Conservation (phyloP, 2,888 invertebrate species). For the Melanotus villosus region DNA sequence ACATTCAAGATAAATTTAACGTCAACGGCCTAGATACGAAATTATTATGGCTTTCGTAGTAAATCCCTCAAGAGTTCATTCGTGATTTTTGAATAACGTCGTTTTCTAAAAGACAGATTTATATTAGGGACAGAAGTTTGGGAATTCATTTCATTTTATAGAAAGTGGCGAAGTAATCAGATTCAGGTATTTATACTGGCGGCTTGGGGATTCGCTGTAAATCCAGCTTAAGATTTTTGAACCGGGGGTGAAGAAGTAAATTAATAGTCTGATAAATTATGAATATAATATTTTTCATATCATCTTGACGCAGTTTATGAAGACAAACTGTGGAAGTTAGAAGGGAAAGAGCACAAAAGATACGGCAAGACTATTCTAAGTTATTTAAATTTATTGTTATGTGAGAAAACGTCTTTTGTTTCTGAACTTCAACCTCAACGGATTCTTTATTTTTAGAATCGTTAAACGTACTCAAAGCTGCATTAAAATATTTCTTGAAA, state of each 20-base stretch:
- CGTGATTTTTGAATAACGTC: not conserved
- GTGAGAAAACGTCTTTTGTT: conserved; percentile 46
- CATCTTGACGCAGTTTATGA: conserved; percentile 46
- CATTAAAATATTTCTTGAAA: too few species aligned
- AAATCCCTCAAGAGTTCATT: not conserved
- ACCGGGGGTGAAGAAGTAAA: conserved; percentile 33
- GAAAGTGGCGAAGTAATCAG: conserved; percentile 37
- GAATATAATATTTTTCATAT: conserved; percentile 47
- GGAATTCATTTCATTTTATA: conserved; percentile 27
- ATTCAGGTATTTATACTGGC: conserved; percentile 40
- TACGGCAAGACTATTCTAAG: conserved; percentile 45
- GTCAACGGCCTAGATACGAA: too few species aligned
- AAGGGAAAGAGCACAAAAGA: conserved; percentile 44
- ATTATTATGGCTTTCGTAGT: not conserved
- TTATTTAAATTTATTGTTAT: conserved; percentile 53
- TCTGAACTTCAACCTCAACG: conserved; percentile 32
- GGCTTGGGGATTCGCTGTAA: conserved; percentile 30
- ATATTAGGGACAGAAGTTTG: conserved; percentile 14
- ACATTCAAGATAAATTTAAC: too few species aligned
- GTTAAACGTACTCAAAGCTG: too few species aligned
- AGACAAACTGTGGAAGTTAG: conserved; percentile 50
- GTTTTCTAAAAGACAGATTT: conserved; percentile 4
- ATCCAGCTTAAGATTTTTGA: conserved; percentile 30
- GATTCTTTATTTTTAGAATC: conserved; percentile 13
- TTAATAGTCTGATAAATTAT: conserved; percentile 49